Conservation (phyloP, 2,797 vertebrate species). For the Scomberomorus guttatus region DNA sequence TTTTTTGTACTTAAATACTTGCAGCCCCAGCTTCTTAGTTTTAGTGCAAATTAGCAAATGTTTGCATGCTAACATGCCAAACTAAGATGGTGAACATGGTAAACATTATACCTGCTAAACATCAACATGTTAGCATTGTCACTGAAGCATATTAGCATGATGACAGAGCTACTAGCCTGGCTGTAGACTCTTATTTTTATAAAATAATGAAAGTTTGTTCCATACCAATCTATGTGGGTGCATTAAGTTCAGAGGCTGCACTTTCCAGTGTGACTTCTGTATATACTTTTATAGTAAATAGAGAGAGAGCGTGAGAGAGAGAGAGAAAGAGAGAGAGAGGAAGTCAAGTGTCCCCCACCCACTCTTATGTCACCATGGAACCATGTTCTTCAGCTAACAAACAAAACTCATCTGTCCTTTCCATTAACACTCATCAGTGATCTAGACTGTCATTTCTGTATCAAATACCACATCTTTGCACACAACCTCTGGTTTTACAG, state of each 20-base stretch:
- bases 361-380: background rate
- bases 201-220: background rate
- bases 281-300: slow-evolving; percentile 1
- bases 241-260: background rate
- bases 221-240: background rate
- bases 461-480: slow-evolving; percentile 10
- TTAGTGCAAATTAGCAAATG: background rate
- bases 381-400: background rate
- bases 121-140: too few relatives aligned
- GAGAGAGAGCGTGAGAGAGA: background rate
- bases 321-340: background rate
- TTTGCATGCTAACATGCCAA: background rate
- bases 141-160: background rate
- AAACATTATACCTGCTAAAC: background rate
- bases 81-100: background rate
- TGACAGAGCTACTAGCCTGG: background rate
- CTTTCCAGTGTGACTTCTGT: background rate
- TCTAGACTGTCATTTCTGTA: background rate
- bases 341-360: background rate
- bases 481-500: background rate
- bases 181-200: background rate
- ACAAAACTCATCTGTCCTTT: slow-evolving; percentile 1
- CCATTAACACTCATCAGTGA: background rate
- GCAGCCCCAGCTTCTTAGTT: background rate
- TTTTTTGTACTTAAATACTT: background rate